Percentiles rank a stretch among this genome's conserved stretches.
These are phyloP conservation scores for Pocota personata DNA, from an alignment of 2,888 invertebrate species.

Conservation along the genomic window DNA sequence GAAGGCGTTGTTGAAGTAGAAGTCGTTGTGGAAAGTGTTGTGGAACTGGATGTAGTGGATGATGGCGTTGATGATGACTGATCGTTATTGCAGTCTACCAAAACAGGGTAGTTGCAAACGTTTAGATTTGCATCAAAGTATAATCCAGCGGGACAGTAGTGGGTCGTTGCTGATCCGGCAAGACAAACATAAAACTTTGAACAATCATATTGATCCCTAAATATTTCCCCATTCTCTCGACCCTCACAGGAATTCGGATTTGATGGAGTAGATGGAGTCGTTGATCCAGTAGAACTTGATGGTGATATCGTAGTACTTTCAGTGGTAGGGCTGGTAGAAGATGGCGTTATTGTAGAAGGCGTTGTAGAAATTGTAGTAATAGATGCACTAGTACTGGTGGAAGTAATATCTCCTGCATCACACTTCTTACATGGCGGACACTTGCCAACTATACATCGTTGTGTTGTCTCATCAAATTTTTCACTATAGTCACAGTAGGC, in stretches of 20 bases:
- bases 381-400: background rate
- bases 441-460: conserved; percentile 65
- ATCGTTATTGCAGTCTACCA: background rate
- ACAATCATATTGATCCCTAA: background rate
- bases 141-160: background rate
- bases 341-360: background rate
- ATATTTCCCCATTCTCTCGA: background rate
- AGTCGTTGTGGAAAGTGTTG: background rate
- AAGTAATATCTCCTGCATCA: background rate
- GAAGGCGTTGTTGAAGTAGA: too few relatives aligned
- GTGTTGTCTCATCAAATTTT: conserved; percentile 38
- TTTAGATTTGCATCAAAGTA: background rate
- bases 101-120: background rate
- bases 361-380: background rate
- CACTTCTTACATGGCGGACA: conserved; percentile 71
- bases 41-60: background rate
- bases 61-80: background rate
- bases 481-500: conserved; percentile 52
- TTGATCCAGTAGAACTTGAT: too few relatives aligned
- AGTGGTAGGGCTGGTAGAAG: background rate
- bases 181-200: background rate
- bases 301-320: background rate
- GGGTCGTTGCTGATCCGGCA: background rate
- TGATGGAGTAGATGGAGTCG: background rate
- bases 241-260: background rate